Conservation (phyloP, 2,113 vertebrate genomes). For the Rhinolophus sinicus region DNA sequence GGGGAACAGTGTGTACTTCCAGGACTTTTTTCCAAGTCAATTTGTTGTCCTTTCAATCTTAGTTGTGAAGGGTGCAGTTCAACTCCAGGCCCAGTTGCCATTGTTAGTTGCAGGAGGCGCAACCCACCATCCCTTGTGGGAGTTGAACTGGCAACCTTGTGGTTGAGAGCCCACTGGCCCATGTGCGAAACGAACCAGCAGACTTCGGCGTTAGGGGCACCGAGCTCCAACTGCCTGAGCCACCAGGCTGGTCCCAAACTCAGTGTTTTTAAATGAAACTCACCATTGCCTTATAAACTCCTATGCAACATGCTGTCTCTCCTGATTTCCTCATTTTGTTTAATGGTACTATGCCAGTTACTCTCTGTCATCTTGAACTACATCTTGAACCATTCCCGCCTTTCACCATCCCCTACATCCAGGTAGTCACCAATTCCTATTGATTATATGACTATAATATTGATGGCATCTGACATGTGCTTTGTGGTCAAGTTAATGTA, state of each 20-base stretch:
- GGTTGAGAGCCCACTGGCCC: too few relatives aligned
- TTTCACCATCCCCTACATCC: neutral
- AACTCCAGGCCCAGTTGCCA: too few relatives aligned
- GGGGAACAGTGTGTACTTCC: too few relatives aligned
- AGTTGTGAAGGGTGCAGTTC: too few relatives aligned
- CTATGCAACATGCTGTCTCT: neutral
- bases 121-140: too few relatives aligned
- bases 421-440: neutral
- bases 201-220: too few relatives aligned
- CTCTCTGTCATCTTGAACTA: neutral
- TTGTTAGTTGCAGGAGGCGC: too few relatives aligned
- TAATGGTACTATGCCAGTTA: neutral
- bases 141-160: too few relatives aligned
- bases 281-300: neutral
- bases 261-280: neutral
- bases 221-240: too few relatives aligned
- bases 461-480: neutral
- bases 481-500: neutral
- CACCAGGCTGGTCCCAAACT: neutral
- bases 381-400: neutral
- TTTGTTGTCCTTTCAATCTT: too few relatives aligned
- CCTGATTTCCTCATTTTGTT: neutral
- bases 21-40: too few relatives aligned
- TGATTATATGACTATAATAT: neutral
- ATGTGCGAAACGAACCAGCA: too few relatives aligned